These are phyloP conservation scores for Pollenia angustigena DNA, from an alignment of 2,888 invertebrate genomes.

Conservation along the genomic window DNA sequence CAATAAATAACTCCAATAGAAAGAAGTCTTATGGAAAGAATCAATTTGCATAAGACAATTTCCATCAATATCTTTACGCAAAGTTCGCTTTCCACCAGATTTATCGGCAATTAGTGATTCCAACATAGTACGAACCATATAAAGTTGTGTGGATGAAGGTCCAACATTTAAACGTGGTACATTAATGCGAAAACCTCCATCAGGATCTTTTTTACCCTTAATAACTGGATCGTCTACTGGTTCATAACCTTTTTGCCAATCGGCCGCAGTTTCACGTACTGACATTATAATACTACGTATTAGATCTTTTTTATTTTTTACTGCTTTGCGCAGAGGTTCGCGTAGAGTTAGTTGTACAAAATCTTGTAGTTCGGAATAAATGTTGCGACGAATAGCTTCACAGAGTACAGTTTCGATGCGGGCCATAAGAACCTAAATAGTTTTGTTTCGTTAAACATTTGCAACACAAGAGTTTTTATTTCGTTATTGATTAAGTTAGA, in stretches of 20 bases:
- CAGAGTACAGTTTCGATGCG: slow-evolving; percentile 98
- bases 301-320: slow-evolving; percentile 98
- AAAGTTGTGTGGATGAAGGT: slow-evolving; percentile 96
- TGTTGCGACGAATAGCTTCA: slow-evolving; percentile 94
- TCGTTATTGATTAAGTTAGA: no score
- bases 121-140: slow-evolving; percentile 99
- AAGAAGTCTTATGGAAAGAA: slow-evolving; percentile 97
- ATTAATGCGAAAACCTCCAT: slow-evolving; percentile 95
- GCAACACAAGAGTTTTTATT: slow-evolving; percentile 82
- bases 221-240: slow-evolving; percentile 96
- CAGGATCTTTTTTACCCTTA: slow-evolving; percentile 96
- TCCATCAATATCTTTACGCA: slow-evolving; percentile 98
- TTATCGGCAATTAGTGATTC: slow-evolving; percentile 99
- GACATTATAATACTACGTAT: slow-evolving; percentile 98
- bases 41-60: slow-evolving; percentile 96
- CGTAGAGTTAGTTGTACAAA: slow-evolving; percentile 95
- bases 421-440: slow-evolving; percentile 94
- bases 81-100: slow-evolving; percentile 96
- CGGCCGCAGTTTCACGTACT: slow-evolving; percentile 98
- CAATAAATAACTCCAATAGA: slow-evolving; percentile 97
- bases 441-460: neutral
- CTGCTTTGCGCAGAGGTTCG: slow-evolving; percentile 97
- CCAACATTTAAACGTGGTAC: slow-evolving; percentile 97
- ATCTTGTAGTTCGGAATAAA: slow-evolving; percentile 98
- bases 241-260: slow-evolving; percentile 96